These are phyloP conservation scores for Tipula unca DNA, from an alignment of 2,888 invertebrate genomes.

Conservation along the genomic window DNA sequence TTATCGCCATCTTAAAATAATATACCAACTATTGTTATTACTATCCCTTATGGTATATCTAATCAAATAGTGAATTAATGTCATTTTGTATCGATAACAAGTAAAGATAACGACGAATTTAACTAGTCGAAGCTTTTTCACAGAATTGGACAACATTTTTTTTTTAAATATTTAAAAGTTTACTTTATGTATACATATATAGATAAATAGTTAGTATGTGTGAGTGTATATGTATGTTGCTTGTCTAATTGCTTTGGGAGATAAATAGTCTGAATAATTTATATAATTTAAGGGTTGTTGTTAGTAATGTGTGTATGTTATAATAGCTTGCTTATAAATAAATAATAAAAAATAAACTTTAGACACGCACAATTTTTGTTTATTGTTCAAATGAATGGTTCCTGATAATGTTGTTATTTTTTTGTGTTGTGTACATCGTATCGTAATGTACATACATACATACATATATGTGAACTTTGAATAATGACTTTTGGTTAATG, in stretches of 20 bases:
- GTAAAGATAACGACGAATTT: neutral
- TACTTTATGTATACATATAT: neutral
- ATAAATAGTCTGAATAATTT: neutral
- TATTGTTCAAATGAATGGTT: neutral
- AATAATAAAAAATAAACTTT: neutral
- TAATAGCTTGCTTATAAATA: neutral
- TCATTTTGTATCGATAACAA: neutral
- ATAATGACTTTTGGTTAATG: neutral
- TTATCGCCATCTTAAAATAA: neutral
- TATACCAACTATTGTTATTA: neutral
- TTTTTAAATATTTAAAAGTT: neutral
- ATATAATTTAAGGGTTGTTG: neutral
- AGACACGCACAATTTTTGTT: constrained; percentile 1
- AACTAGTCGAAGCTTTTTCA: neutral
- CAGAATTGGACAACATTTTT: neutral
- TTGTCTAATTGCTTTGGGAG: neutral
- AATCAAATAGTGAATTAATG: neutral
- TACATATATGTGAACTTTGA: neutral
- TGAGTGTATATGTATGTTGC: neutral
- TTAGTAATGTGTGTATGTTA: neutral
- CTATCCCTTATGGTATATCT: neutral
- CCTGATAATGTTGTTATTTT: neutral
- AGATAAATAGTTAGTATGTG: neutral
- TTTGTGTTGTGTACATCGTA: neutral
- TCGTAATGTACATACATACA: neutral